Evolutionary conservation across 2,888 invertebrate species (phyloP).

Genomic region (Argyra leucocephala): DNA sequence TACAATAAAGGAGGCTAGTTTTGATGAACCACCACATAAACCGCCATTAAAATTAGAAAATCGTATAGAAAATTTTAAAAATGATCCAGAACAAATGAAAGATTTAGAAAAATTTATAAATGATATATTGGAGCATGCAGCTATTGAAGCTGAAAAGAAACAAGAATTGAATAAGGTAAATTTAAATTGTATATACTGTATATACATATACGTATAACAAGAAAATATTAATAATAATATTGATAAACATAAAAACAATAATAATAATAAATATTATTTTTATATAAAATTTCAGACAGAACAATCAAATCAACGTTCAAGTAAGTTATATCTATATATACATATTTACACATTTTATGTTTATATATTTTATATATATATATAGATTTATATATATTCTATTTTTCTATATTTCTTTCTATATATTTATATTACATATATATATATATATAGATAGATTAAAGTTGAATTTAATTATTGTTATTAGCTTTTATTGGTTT

Average conservation of each 20-base stretch:
- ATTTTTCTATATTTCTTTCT: too few species aligned
- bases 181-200: background rate
- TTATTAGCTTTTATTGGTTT: too few species aligned
- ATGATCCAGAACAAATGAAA: constrained; percentile 51
- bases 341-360: constrained; percentile 7
- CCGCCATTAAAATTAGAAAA: constrained; percentile 36
- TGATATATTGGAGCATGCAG: constrained; percentile 52
- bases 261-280: background rate
- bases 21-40: background rate
- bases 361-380: background rate
- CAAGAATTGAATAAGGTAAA: constrained; percentile 37
- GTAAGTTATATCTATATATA: constrained; percentile 9
- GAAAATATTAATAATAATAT: too few species aligned
- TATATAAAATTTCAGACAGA: background rate
- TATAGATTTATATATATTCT: too few species aligned
- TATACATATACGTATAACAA: too few species aligned
- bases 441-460: too few species aligned
- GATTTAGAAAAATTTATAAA: constrained; percentile 52
- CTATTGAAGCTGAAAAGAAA: constrained; percentile 51
- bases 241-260: background rate
- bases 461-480: too few species aligned
- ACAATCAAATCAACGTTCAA: constrained; percentile 16
- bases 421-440: too few species aligned
- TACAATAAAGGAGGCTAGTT: constrained; percentile 17
- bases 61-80: constrained; percentile 50